A percentile compares a stretch with the other conserved stretches of the same genome.
Conservation (phyloP, 2,888 invertebrate species). For the Drosophila acutilabella region DNA sequence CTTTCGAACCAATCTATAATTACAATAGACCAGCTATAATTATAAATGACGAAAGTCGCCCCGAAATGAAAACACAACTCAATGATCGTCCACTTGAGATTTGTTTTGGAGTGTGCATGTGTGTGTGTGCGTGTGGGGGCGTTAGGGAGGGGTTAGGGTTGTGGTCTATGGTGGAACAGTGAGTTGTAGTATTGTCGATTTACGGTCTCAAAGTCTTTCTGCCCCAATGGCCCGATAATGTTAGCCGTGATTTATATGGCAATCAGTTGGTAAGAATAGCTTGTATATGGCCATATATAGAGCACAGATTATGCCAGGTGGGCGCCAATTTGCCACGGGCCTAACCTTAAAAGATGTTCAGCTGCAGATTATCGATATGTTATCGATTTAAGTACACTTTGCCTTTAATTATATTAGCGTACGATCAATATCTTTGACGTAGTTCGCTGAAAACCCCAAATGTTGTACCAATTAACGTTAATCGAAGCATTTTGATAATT, state of each 20-base stretch:
- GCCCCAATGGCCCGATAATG: slow-evolving; percentile 47
- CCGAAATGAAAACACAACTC: slow-evolving; percentile 23
- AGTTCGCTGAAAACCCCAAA: not conserved
- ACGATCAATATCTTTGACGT: not conserved
- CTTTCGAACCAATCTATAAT: slow-evolving; percentile 66
- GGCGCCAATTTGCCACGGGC: slow-evolving; percentile 35
- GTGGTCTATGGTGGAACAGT: not conserved
- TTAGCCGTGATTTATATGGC: slow-evolving; percentile 64
- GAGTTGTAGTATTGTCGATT: slow-evolving; percentile 33
- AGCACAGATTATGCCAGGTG: slow-evolving; percentile 38
- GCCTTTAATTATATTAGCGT: not conserved
- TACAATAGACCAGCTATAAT: slow-evolving; percentile 71
- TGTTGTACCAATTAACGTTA: not conserved
- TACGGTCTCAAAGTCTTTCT: slow-evolving; percentile 42
- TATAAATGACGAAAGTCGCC: slow-evolving; percentile 74
- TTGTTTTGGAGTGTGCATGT: not conserved
- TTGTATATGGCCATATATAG: slow-evolving; percentile 43
- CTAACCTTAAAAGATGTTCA: slow-evolving; percentile 3
- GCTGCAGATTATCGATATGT: slow-evolving; percentile 29
- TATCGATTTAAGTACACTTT: slow-evolving; percentile 12
- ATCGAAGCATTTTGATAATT: too few relatives aligned
- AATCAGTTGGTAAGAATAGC: slow-evolving; percentile 49
- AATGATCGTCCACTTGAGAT: slow-evolving; percentile 56
- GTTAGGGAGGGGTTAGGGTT: slow-evolving; percentile 8
- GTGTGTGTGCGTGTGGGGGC: too few relatives aligned